These are phyloP conservation scores for Simalia tracyae DNA, from an alignment of 2,797 vertebrate species.

Conservation along the genomic window DNA sequence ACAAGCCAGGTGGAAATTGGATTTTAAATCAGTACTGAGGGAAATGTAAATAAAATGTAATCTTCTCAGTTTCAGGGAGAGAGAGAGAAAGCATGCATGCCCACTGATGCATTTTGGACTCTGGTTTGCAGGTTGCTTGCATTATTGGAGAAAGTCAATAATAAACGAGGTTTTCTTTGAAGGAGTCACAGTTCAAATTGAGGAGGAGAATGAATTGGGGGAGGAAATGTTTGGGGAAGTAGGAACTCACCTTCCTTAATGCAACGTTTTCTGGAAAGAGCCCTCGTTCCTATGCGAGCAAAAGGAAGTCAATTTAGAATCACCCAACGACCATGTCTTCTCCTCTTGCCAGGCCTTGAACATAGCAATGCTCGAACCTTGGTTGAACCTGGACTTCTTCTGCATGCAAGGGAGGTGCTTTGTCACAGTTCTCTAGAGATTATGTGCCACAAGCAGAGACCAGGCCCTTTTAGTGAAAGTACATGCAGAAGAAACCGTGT, in stretches of 20 bases:
- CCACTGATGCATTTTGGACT: too few species aligned
- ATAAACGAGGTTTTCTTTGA: neutral
- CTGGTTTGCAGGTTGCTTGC: neutral
- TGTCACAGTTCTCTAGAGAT: neutral
- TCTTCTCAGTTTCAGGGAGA: neutral
- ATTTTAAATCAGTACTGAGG: constrained; percentile 18
- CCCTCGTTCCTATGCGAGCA: neutral
- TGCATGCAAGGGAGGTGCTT: neutral
- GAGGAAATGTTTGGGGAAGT: too few species aligned
- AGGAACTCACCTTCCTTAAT: neutral
- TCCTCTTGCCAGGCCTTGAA: neutral
- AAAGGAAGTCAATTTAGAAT: neutral
- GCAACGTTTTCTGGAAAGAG: neutral
- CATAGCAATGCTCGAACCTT: neutral
- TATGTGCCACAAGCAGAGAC: too few species aligned
- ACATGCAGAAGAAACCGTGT: neutral
- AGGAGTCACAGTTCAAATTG: neutral
- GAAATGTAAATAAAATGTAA: constrained; percentile 22
- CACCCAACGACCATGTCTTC: neutral
- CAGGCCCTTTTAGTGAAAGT: too few species aligned
- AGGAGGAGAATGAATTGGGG: neutral
- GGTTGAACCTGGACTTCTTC: neutral
- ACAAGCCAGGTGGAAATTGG: constrained; percentile 23
- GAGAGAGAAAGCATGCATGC: neutral
- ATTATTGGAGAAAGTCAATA: neutral